These are phyloP conservation scores for Balanococcus diminutus DNA, from an alignment of 2,888 invertebrate species.

Conservation along the genomic window DNA sequence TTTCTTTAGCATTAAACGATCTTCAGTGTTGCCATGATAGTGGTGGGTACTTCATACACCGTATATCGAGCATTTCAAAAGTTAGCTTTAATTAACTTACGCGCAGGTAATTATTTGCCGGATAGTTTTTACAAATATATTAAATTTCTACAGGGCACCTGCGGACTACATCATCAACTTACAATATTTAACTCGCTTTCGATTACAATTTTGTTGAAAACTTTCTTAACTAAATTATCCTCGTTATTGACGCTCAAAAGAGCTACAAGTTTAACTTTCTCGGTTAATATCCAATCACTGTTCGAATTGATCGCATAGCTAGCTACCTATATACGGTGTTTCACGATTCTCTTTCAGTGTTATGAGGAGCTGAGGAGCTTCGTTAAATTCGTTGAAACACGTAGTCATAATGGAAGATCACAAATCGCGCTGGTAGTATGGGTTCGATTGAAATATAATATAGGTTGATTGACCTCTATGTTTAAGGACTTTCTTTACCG, in stretches of 20 bases:
- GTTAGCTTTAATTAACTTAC: slow-evolving; percentile 16
- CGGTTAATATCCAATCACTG: neutral
- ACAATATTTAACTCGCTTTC: slow-evolving; percentile 25
- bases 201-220: slow-evolving; percentile 27
- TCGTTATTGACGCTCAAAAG: neutral
- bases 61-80: slow-evolving; percentile 26
- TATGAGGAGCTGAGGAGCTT: neutral
- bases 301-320: neutral
- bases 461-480: too few species aligned
- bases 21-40: too few species aligned
- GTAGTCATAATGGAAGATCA: neutral
- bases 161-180: slow-evolving; percentile 4
- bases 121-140: slow-evolving; percentile 25
- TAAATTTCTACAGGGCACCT: neutral
- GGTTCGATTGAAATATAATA: too few species aligned
- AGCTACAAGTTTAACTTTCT: neutral
- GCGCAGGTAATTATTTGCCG: slow-evolving; percentile 2
- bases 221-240: slow-evolving; percentile 1
- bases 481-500: too few species aligned
- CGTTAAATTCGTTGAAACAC: neutral
- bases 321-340: too few species aligned
- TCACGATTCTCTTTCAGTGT: neutral
- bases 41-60: neutral
- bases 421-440: neutral
- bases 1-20: neutral